Base-by-base conservation (phyloP, 2,113 vertebrate species). In the Antechinus flavipes region DNA sequence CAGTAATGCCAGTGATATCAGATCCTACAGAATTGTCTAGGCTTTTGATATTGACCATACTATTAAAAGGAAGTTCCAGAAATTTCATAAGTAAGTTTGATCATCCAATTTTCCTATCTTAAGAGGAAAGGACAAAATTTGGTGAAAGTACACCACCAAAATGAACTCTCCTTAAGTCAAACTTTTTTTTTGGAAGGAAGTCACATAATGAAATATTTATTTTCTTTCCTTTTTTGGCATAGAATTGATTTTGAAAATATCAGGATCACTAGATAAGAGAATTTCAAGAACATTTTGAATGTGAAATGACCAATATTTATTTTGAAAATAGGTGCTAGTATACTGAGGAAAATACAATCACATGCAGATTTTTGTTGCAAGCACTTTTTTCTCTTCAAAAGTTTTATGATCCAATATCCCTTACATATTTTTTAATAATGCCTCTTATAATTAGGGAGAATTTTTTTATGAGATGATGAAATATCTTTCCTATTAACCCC, bases 111-210 rank as follows among this genome's bases (percentile, higher is more conserved):
- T 96, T 97, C 96, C 56, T 92, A 0, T 92, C 91, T 90, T 91
- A 90, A 68, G 93, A 93, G 68, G 89, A 94, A 95, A 95, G 96
- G 54, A 92, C 35, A 93, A 96, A 95, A 3, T 91, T 93, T 91
- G 92, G 89, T 35, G 93, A 95, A 96, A 92, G 55, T 96, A 58
- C 27, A 93, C 47, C 95, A 68, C 25, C 24, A 93, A 95, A 93
- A 96, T 94, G 47, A 95, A 92, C 68, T 93, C 52, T 95, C 94
- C 16, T 23, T 58, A 92, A 68, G 54, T 58, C 54, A 22, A 1
- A 10, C 54, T 46, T 14, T 91, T 93, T 24, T 8, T 50, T 61
- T 89, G 46, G 52, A 47, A 91, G 19, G 92, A 93, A 92, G 49
- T 53, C 49, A 42, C 30, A 92, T 53, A 68, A 94, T 96, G 27